phyloP scores from a whole-genome alignment of 2,888 invertebrate genomes.

The Drosophila koepferae region DNA sequence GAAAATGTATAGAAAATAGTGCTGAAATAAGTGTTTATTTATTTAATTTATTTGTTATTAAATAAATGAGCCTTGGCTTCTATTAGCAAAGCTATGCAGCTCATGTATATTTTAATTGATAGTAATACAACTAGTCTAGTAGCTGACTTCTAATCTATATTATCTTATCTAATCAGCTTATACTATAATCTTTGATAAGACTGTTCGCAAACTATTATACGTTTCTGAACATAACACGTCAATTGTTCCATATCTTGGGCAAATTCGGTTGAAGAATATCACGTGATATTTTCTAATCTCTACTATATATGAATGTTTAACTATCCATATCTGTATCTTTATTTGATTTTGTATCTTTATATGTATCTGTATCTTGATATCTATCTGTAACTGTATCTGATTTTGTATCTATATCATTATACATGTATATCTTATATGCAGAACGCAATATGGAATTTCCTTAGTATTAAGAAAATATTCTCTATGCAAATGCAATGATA shows the following conservation, averaged over 20 bases:
- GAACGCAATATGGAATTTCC: not conserved
- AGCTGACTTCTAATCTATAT: conserved; percentile 1
- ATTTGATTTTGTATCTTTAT: not conserved
- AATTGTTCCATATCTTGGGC: not conserved
- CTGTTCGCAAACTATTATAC: not conserved
- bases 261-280: too few relatives aligned
- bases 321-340: not conserved
- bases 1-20: not conserved
- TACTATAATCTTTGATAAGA: not conserved
- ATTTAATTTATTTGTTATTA: not conserved
- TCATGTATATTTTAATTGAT: not conserved
- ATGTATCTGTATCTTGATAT: not conserved
- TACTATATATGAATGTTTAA: not conserved
- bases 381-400: not conserved
- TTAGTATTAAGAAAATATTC: too few relatives aligned
- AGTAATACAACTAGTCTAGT: not conserved
- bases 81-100: too few relatives aligned
- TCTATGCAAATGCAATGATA: too few relatives aligned
- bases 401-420: not conserved
- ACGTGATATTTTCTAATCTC: not conserved
- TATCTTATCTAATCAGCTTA: not conserved
- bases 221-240: not conserved
- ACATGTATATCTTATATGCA: too few relatives aligned
- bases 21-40: not conserved
- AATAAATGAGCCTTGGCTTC: not conserved